Evolutionary conservation across 2,113 vertebrate species (phyloP).

Genomic region (Oncorhynchus gorbuscha): DNA sequence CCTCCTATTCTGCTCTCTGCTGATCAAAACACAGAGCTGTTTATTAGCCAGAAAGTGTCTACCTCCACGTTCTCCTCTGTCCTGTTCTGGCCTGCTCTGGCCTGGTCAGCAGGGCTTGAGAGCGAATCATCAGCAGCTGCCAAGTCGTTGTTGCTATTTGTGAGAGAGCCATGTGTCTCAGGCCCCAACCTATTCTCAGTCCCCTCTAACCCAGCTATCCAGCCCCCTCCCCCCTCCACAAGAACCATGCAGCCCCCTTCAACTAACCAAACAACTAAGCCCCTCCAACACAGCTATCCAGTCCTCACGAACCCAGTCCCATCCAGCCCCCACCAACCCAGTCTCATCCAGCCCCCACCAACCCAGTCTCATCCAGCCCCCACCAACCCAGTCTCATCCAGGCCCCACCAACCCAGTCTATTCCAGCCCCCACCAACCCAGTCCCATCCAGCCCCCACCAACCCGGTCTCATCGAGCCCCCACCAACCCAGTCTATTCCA

Average conservation of each 20-base stretch:
- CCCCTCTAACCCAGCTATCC: no score
- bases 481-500: background rate
- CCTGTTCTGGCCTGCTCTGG: slow-evolving; percentile 44
- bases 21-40: slow-evolving; percentile 62
- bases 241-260: background rate
- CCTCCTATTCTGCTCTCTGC: slow-evolving; percentile 28
- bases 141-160: slow-evolving; percentile 69
- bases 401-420: no score
- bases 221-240: no score
- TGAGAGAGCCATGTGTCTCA: slow-evolving; percentile 50
- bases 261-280: no score
- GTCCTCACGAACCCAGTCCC: no score
- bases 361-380: no score
- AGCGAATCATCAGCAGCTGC: slow-evolving; percentile 58
- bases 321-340: no score
- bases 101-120: slow-evolving; percentile 62
- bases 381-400: no score
- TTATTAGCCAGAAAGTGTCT: slow-evolving; percentile 29
- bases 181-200: background rate
- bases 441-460: background rate
- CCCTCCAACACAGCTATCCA: no score
- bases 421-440: no score
- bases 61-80: background rate
- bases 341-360: no score
- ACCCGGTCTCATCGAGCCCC: no score